These are phyloP conservation scores for Drosophila parvula DNA, from an alignment of 1,140 invertebrate species.

Conservation along the genomic window DNA sequence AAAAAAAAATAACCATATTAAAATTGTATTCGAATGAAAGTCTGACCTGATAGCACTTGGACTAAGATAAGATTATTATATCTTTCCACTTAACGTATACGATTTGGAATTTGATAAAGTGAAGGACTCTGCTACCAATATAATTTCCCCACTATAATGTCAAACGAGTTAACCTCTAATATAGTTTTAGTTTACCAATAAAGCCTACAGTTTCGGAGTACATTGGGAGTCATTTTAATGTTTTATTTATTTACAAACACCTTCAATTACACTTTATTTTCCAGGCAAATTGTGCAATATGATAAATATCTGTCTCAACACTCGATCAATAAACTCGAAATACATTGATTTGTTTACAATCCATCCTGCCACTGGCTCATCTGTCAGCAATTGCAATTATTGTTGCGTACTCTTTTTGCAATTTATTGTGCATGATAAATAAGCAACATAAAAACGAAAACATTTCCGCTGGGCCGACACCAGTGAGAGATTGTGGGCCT, in stretches of 20 bases:
- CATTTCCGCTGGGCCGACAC: slow-evolving; percentile 63
- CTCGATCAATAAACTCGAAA: slow-evolving; percentile 4
- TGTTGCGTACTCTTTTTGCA: slow-evolving; percentile 30
- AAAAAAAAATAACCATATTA: not conserved
- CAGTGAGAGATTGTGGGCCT: slow-evolving; percentile 34
- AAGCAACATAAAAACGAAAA: slow-evolving; percentile 54
- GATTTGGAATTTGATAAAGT: slow-evolving; percentile 1
- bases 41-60: not conserved
- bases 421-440: slow-evolving; percentile 53
- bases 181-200: not conserved
- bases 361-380: slow-evolving; percentile 20
- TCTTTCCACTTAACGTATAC: not conserved
- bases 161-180: not conserved
- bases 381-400: slow-evolving; percentile 43
- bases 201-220: not conserved
- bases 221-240: not conserved
- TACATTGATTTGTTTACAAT: slow-evolving; percentile 21
- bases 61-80: not conserved
- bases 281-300: not conserved
- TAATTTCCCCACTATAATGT: not conserved
- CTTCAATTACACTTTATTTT: not conserved
- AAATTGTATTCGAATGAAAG: not conserved
- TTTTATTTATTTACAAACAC: not conserved
- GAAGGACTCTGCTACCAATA: not conserved
- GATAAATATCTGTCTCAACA: not conserved